Percentiles rank a stretch among this genome's conserved stretches.
Evolutionary conservation across 2,888 invertebrate genomes (phyloP).

Genomic region (Apodemia hepburni): DNA sequence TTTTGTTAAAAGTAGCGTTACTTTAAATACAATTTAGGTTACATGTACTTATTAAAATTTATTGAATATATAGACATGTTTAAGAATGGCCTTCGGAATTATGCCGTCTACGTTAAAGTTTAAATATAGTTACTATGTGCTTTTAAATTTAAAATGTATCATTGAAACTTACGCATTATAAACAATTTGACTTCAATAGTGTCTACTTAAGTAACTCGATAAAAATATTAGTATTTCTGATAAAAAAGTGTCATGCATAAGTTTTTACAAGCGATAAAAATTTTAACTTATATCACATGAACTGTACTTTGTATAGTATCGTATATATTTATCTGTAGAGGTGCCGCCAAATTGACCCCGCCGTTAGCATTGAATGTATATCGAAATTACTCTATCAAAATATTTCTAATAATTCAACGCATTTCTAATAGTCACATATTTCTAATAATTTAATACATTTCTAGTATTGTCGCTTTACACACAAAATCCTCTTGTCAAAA

Average conservation of each 20-base stretch:
- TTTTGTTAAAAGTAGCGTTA: constrained; percentile 49
- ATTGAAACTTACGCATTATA: neutral
- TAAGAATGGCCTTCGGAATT: constrained; percentile 14
- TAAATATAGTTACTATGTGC: constrained; percentile 9
- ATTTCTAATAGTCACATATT: too few species aligned
- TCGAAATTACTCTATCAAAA: too few species aligned
- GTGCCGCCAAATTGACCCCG: too few species aligned
- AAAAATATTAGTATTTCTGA: neutral
- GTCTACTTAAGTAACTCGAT: neutral
- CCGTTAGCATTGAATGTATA: too few species aligned
- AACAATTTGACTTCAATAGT: neutral
- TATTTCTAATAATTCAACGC: too few species aligned
- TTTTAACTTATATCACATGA: constrained; percentile 6
- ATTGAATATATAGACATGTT: constrained; percentile 26
- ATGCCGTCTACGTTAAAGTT: constrained; percentile 9
- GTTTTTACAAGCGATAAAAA: neutral
- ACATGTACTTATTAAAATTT: constrained; percentile 56
- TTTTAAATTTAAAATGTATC: neutral
- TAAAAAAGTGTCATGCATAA: neutral
- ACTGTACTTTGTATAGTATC: neutral
- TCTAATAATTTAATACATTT: too few species aligned
- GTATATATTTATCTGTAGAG: too few species aligned
- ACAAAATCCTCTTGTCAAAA: too few species aligned
- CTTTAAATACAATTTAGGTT: constrained; percentile 43
- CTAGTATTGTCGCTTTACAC: too few species aligned